Evolutionary conservation across 2,113 vertebrate genomes (phyloP).

Genomic region (Natator depressus): DNA sequence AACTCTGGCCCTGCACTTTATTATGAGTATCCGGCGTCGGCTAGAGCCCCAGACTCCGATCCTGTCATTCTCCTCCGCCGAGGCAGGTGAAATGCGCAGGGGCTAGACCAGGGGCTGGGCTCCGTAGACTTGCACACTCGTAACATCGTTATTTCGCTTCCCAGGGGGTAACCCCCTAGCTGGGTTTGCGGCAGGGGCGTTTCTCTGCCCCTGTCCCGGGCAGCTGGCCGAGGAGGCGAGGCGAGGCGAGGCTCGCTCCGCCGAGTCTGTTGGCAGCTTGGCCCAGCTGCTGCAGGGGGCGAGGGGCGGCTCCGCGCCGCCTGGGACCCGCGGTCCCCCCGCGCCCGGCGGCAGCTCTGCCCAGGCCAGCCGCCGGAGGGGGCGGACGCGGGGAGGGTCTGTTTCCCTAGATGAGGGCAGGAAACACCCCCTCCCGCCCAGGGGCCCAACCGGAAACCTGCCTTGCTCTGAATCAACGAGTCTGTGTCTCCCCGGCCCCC

Average conservation of each 20-base stretch:
- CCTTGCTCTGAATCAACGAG: constrained; percentile 19
- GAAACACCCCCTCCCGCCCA: neutral
- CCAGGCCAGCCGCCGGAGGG: neutral
- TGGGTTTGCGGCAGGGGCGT: too few relatives aligned
- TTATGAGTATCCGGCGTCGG: neutral
- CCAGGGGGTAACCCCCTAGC: too few relatives aligned
- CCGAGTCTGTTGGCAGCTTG: too few relatives aligned
- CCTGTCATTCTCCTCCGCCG: neutral
- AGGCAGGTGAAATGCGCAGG: neutral
- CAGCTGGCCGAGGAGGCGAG: too few relatives aligned
- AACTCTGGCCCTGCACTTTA: neutral
- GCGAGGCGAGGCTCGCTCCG: too few relatives aligned
- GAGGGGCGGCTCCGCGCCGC: too few relatives aligned
- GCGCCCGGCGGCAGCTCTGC: too few relatives aligned
- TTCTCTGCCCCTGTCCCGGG: too few relatives aligned
- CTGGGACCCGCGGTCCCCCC: too few relatives aligned
- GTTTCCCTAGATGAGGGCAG: neutral
- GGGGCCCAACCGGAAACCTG: constrained; percentile 35
- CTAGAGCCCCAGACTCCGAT: neutral
- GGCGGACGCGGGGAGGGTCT: neutral
- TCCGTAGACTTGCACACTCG: too few relatives aligned
- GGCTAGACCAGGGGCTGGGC: neutral
- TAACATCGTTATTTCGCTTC: neutral
- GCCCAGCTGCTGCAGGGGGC: too few relatives aligned
- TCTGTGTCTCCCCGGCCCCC: neutral